These are phyloP conservation scores for Ctenoplectra terminalis DNA, from an alignment of 1,140 invertebrate genomes.

Conservation along the genomic window DNA sequence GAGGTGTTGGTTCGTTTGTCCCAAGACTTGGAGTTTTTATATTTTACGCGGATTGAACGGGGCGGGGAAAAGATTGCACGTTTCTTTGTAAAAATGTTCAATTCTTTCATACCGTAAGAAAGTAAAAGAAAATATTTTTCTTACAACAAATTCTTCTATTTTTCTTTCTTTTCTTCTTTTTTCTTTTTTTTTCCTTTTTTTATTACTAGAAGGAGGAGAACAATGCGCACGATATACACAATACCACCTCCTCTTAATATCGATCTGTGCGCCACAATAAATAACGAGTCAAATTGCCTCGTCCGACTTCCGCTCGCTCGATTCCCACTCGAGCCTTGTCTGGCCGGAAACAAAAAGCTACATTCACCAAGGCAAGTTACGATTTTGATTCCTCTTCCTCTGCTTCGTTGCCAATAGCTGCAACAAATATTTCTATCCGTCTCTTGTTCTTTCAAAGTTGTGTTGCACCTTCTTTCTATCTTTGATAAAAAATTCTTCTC, in stretches of 20 bases:
- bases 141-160: background rate
- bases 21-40: background rate
- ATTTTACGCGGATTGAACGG: background rate
- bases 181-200: no score
- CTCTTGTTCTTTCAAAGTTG: background rate
- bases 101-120: no score
- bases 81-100: background rate
- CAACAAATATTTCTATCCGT: no score
- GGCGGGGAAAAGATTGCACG: no score
- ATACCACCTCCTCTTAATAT: no score
- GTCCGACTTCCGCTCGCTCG: background rate
- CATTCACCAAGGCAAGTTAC: background rate
- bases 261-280: slow-evolving; percentile 22
- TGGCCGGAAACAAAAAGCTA: background rate
- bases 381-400: background rate
- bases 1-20: no score
- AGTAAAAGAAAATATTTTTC: background rate
- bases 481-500: no score
- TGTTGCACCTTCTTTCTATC: background rate
- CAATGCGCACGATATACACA: no score
- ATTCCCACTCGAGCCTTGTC: no score
- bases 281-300: slow-evolving; percentile 26
- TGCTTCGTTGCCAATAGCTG: no score
- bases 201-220: no score
- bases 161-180: no score